phyloP scores from a whole-genome alignment of 2,888 invertebrate species.

The Melikaiella ostensackeni region DNA sequence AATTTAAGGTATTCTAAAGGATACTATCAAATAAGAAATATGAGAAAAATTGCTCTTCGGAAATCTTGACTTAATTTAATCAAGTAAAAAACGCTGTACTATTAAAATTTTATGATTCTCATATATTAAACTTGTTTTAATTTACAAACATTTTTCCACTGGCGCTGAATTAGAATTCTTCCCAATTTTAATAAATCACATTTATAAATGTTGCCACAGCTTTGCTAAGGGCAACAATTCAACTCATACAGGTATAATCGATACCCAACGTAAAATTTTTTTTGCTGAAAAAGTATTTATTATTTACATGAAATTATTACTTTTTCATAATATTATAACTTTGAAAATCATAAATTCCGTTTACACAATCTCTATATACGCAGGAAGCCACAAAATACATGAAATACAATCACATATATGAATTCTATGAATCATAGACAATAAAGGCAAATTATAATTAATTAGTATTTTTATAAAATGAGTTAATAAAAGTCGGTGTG shows the following conservation, averaged over 20 bases:
- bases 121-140: constrained; percentile 30
- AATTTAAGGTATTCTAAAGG: too few relatives aligned
- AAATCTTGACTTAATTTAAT: neutral
- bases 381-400: constrained; percentile 1
- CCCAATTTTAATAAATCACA: constrained; percentile 21
- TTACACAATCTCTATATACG: neutral
- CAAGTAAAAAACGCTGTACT: neutral
- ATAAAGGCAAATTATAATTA: constrained; percentile 1
- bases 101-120: constrained; percentile 14
- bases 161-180: neutral
- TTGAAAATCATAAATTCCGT: neutral
- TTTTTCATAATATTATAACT: neutral
- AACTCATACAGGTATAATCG: neutral
- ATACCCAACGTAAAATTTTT: constrained; percentile 9
- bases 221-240: constrained; percentile 5
- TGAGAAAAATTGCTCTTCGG: neutral
- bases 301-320: constrained; percentile 32
- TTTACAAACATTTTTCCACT: constrained; percentile 33
- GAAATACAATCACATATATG: constrained; percentile 14
- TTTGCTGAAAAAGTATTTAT: constrained; percentile 13
- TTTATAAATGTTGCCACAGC: constrained; percentile 6
- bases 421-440: neutral
- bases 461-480: neutral
- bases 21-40: too few relatives aligned
- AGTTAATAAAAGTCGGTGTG: neutral